These are phyloP conservation scores for Neoascia interrupta DNA, from an alignment of 2,888 invertebrate genomes.

Conservation along the genomic window DNA sequence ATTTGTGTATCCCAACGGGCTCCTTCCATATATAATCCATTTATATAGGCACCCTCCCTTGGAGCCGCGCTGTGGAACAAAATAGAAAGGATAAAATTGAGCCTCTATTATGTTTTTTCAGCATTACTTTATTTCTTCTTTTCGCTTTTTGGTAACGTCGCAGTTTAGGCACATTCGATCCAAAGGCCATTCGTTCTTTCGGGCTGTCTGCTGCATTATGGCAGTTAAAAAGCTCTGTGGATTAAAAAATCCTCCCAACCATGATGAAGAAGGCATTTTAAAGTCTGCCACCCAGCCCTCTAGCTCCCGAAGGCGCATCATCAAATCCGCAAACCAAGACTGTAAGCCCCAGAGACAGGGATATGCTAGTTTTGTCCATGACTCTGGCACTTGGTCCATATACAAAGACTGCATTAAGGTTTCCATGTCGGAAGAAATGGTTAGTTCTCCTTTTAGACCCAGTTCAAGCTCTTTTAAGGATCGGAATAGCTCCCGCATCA, in stretches of 20 bases:
- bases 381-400: conserved; percentile 92
- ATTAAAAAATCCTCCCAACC: conserved; percentile 97
- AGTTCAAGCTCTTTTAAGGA: conserved; percentile 92
- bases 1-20: conserved; percentile 93
- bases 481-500: conserved; percentile 89
- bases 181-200: conserved; percentile 97
- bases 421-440: conserved; percentile 96
- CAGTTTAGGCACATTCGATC: conserved; percentile 97
- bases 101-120: too few relatives aligned
- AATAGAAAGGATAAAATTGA: conserved; percentile 5
- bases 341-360: conserved; percentile 91
- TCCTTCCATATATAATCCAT: conserved; percentile 95
- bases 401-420: conserved; percentile 90
- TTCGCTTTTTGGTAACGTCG: conserved; percentile 94
- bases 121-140: conserved; percentile 88
- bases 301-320: conserved; percentile 88
- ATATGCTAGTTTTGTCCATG: conserved; percentile 93
- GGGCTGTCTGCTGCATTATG: conserved; percentile 97
- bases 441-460: conserved; percentile 95
- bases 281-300: conserved; percentile 95
- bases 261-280: conserved; percentile 91
- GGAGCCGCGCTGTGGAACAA: conserved; percentile 85
- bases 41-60: conserved; percentile 94
- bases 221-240: conserved; percentile 98
- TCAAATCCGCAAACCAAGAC: conserved; percentile 93